Evolutionary conservation across 2,888 invertebrate genomes (phyloP).

Genomic region (Tolmerus cingulatus): DNA sequence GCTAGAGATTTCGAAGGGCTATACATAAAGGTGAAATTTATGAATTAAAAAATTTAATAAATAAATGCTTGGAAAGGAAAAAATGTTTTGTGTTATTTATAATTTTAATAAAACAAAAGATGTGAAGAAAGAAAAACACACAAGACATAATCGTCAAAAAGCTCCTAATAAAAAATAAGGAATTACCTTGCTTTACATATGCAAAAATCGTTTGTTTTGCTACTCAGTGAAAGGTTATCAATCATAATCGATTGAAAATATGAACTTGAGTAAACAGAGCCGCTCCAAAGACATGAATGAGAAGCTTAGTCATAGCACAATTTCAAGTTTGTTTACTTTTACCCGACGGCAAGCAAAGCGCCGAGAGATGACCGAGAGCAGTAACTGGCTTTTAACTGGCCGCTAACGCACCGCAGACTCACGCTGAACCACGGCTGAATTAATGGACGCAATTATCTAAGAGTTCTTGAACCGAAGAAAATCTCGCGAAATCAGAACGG

Average conservation of each 20-base stretch:
- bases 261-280: background rate
- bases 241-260: background rate
- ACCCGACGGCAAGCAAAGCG: background rate
- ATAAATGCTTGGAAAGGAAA: too few species aligned
- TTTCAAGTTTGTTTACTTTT: background rate
- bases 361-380: background rate
- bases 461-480: background rate
- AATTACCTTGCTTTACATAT: background rate
- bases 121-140: background rate
- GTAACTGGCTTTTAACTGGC: background rate
- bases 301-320: background rate
- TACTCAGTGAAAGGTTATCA: background rate
- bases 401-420: background rate
- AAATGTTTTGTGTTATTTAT: too few species aligned
- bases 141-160: background rate
- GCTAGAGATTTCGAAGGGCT: too few species aligned
- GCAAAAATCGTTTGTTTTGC: background rate
- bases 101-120: background rate
- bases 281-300: background rate
- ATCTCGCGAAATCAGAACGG: background rate
- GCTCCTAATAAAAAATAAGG: background rate
- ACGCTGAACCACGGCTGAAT: background rate
- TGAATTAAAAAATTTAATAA: too few species aligned
- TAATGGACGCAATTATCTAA: background rate
- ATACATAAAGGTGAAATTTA: too few species aligned